Evolutionary conservation across 2,888 invertebrate genomes (phyloP).

Genomic region (Aromia moschata): DNA sequence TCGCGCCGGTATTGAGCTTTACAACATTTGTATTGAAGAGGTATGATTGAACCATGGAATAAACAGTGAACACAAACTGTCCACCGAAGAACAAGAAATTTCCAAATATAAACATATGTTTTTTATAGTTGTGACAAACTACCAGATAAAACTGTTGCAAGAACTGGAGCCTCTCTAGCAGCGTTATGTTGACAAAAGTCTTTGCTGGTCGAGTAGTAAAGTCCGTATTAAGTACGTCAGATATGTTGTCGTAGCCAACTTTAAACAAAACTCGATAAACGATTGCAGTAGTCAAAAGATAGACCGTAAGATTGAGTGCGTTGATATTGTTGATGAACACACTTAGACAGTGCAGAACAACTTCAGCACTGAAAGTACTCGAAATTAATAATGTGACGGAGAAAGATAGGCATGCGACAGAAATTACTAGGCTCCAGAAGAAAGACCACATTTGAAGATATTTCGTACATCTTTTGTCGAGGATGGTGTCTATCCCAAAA

Average conservation of each 20-base stretch:
- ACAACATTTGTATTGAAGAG: conserved; percentile 1
- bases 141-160: conserved; percentile 25
- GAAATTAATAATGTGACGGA: not conserved
- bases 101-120: conserved; percentile 19
- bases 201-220: not conserved
- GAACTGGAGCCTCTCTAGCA: conserved; percentile 7
- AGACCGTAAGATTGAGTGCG: conserved; percentile 4
- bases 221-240: not conserved
- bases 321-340: conserved; percentile 24
- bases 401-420: not conserved
- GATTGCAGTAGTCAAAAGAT: conserved; percentile 1
- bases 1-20: not conserved
- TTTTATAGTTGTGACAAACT: conserved; percentile 12
- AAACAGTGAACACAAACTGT: conserved; percentile 21
- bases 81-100: conserved; percentile 13
- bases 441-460: conserved; percentile 5
- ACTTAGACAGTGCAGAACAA: not conserved
- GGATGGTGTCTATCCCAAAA: conserved; percentile 20
- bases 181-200: not conserved
- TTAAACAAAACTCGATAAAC: conserved; percentile 17
- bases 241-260: conserved; percentile 4
- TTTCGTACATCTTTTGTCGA: not conserved
- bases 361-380: not conserved
- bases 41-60: conserved; percentile 13
- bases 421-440: not conserved